phyloP scores from a whole-genome alignment of 2,797 vertebrate species.

The Rhinella marina region DNA sequence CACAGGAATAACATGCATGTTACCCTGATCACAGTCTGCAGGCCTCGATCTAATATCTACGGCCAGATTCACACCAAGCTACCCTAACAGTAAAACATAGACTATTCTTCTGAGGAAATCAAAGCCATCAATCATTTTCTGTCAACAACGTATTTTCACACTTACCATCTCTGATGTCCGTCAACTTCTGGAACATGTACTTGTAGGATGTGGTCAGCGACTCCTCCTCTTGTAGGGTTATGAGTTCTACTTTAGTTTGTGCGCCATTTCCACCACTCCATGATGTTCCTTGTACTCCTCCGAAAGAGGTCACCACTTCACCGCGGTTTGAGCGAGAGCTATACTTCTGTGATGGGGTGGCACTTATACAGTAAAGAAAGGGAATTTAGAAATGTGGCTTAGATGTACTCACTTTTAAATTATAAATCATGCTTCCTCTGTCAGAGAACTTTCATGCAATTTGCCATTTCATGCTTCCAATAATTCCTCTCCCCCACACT shows the following conservation, averaged over 20 bases:
- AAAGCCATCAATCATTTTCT: neutral
- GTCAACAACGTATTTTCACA: neutral
- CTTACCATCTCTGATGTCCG: conserved; percentile 84
- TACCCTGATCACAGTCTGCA: neutral
- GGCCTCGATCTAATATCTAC: neutral
- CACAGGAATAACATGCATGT: neutral
- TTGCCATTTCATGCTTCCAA: too few species aligned
- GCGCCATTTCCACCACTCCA: conserved; percentile 76
- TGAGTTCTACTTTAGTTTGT: conserved; percentile 65
- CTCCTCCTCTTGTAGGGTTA: conserved; percentile 70
- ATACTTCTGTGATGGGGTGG: conserved; percentile 90
- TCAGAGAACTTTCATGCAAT: too few species aligned
- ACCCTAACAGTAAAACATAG: neutral
- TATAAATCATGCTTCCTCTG: too few species aligned
- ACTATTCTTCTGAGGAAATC: neutral
- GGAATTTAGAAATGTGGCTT: too few species aligned
- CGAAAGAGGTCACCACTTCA: conserved; percentile 84
- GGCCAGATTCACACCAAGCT: neutral
- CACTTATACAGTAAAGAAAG: conserved; percentile 67
- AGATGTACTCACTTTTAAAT: too few species aligned
- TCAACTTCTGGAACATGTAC: conserved; percentile 90
- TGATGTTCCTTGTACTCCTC: conserved; percentile 73
- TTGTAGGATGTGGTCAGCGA: conserved; percentile 81
- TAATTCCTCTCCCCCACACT: too few species aligned
- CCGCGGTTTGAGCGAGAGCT: conserved; percentile 80